Base-by-base conservation (phyloP, 2,888 invertebrate species). In the Cloeon dipterum region DNA sequence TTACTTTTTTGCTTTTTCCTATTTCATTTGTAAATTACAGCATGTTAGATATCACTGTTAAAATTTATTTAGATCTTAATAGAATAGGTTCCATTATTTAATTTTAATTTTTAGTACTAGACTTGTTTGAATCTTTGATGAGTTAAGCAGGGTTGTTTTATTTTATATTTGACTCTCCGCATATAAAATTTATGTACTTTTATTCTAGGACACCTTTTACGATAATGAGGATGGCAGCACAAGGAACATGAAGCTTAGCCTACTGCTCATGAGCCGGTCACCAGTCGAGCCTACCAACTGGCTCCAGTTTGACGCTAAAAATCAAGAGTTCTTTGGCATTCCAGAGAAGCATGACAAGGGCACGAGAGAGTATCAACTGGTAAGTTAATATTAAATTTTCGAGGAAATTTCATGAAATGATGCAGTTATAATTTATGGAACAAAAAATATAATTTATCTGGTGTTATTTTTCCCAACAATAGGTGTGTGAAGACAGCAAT, bases 201-300 rank as follows among this genome's bases (percentile, higher is more conserved):
- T n/a, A n/a, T n/a, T n/a, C n/a, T n/a, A 78, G 68, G 83, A 89
- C 51, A 79, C 85, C 3, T 91, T 89, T 64, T 83, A 74, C 55
- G 89, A 89, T 59, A 74, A 74, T 0, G 83, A 88, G 54, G 85
- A 85, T 51, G 76, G 76, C 13, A 70, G 70, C 42, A 73, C 81
- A 0, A 62, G 72, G 32, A 66, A 70, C 45, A 61, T 91, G 43
- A 69, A 68, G 32, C 63, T 91, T 43, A 68, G 74, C 0, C 60
- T 88, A 0, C 63, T 78, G 34, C 77, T 76, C 40, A 70, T 67
- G 44, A 76, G 83, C 46, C 65, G 76, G 39, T 65, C 66, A 4
- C 64, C 68, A 34, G 60, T 85, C 19, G 67, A 70, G 5, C 49
- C 64, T 0, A 62, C 68, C 11, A 73, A 76, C 52, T 93, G 91